These are phyloP conservation scores for Champsocephalus esox DNA, from an alignment of 2,797 vertebrate genomes.

Conservation along the genomic window DNA sequence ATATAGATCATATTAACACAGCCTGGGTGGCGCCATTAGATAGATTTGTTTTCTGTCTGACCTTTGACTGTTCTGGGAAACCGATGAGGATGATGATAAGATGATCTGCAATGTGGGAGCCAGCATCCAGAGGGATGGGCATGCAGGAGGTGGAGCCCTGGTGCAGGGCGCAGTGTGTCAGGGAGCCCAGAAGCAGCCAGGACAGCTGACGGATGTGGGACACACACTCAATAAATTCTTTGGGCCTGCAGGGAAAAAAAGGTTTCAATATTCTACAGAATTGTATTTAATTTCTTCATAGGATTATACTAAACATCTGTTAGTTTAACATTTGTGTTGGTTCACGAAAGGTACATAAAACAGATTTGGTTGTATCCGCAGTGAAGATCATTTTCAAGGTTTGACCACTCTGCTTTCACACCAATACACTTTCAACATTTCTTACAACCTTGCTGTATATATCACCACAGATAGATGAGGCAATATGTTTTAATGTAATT, in stretches of 20 bases:
- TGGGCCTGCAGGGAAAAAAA: constrained; percentile 86
- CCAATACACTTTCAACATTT: neutral
- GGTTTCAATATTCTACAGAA: neutral
- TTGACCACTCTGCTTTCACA: neutral
- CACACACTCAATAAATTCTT: constrained; percentile 99
- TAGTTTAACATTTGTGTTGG: neutral
- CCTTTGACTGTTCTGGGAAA: constrained; percentile 99
- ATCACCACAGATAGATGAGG: neutral
- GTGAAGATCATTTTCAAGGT: neutral
- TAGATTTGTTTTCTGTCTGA: constrained; percentile 70
- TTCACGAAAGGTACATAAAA: neutral
- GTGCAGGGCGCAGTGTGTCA: constrained; percentile 96
- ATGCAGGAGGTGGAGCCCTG: constrained; percentile 95
- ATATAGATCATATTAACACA: constrained; percentile 19
- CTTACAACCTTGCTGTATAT: neutral
- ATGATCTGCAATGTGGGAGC: constrained; percentile 97
- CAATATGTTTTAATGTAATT: neutral
- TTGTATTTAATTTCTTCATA: neutral
- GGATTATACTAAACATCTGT: neutral
- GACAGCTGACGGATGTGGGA: constrained; percentile 98
- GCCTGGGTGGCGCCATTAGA: constrained; percentile 6
- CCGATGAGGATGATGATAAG: constrained; percentile 99
- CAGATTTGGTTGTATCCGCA: neutral
- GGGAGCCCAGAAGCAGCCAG: constrained; percentile 96
- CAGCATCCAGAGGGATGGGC: constrained; percentile 97